phyloP scores from a whole-genome alignment of 2,113 vertebrate genomes.

The Nettapus auritus region DNA sequence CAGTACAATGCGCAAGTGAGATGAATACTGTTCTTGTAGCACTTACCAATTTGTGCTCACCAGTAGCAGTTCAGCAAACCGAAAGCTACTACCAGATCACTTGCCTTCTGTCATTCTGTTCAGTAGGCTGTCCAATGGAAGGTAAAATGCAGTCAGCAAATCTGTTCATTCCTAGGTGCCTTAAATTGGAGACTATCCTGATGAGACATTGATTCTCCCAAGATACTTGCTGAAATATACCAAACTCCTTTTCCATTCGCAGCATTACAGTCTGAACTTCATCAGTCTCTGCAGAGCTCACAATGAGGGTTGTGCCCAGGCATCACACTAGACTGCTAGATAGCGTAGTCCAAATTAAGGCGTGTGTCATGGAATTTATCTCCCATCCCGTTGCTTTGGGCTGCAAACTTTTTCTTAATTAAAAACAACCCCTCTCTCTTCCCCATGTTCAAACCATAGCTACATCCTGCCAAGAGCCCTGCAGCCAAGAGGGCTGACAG shows the following conservation, averaged over 20 bases:
- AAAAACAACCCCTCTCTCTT: conserved; percentile 79
- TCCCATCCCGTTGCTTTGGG: conserved; percentile 76
- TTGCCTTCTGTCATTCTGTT: neutral
- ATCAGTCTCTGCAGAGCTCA: neutral
- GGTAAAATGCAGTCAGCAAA: neutral
- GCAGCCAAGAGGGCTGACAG: conserved; percentile 77
- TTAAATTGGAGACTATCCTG: neutral
- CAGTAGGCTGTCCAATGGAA: neutral
- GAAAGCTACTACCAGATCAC: neutral
- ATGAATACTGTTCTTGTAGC: neutral
- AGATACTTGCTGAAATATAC: neutral
- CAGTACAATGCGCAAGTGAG: neutral
- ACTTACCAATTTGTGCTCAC: neutral
- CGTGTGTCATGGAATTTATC: conserved; percentile 71
- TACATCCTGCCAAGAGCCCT: conserved; percentile 77
- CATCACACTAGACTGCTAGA: conserved; percentile 2
- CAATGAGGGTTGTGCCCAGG: conserved; percentile 43
- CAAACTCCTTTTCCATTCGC: neutral
- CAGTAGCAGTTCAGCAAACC: neutral
- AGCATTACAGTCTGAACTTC: neutral
- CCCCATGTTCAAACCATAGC: conserved; percentile 77
- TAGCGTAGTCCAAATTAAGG: conserved; percentile 24
- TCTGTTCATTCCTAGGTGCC: neutral
- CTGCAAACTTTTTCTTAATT: conserved; percentile 68
- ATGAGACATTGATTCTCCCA: neutral